Evolutionary conservation across 2,797 vertebrate species (phyloP), one percentile per base, ranked within the genome.

Genomic region (Lepus townsendii): DNA sequence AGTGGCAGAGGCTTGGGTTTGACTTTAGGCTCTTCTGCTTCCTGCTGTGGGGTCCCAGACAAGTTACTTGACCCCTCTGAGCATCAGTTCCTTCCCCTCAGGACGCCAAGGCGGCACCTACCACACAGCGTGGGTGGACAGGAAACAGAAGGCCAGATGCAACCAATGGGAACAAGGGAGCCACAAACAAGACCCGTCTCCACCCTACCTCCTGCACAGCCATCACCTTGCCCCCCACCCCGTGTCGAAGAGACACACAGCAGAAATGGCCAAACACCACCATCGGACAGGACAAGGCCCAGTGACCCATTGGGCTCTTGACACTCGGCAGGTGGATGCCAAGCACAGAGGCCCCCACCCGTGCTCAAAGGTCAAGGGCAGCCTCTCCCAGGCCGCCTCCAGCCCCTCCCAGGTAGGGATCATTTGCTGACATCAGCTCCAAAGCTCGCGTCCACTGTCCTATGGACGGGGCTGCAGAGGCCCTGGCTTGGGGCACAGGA

Each of bases 41-140:
- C 47, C 69, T 19, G 62, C 57, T 75, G 22, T 3, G 22, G 26
- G 54, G 80, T 30, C 71, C 77, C 8, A 78, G 24, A 32, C 32
- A 71, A 89, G 76, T n/a, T 5, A 11, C 27, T 69, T 52, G 26
- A 80, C 38, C 69, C 88, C 65, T 50, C 90, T 52, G 42, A 57
- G 42, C 60, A 60, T 69, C 60, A 54, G 0, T 30, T 54, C 20
- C 27, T 65, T 82, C 54, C n/a, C 52, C 77, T 83, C 71, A 77
- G n/a, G 30, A 38, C 35, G 20, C 42, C n/a, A 32, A 54, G 14
- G 4, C 50, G 38, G 38, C 6, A 24, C 30, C 72, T 47, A 68
- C 38, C 63, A 38, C 5, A 27, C 2, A 68, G 35, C 7, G 50
- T 0, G 5, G 42, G 68, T 38, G 26, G 88, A 75, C 76, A 77